These are phyloP conservation scores for Pangasius krempfi DNA, from an alignment of 2,797 vertebrate genomes.

Conservation along the genomic window DNA sequence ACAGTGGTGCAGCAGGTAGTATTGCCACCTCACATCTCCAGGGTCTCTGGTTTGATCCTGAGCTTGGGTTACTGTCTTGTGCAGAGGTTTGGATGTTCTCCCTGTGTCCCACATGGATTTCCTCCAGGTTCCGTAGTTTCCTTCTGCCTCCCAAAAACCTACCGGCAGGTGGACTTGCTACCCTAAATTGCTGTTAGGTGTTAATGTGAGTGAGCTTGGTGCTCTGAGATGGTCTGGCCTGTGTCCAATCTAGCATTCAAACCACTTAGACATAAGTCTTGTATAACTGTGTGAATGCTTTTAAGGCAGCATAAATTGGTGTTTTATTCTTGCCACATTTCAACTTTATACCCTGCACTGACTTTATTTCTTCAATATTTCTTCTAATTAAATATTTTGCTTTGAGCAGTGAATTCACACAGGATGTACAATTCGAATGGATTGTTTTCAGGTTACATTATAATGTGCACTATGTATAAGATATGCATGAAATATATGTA, in stretches of 20 bases:
- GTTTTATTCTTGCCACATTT: neutral
- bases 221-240: neutral
- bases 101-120: neutral
- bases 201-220: neutral
- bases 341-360: neutral
- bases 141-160: neutral
- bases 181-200: neutral
- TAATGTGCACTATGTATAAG: neutral
- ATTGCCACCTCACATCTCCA: no score
- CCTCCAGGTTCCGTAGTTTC: neutral
- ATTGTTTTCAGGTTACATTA: neutral
- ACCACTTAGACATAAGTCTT: neutral
- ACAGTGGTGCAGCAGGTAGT: neutral
- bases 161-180: no score
- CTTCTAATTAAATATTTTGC: neutral
- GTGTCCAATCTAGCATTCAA: neutral
- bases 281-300: neutral
- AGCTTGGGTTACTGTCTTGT: neutral
- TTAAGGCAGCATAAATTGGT: neutral
- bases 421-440: neutral
- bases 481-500: neutral
- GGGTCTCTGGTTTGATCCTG: neutral
- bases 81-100: neutral
- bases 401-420: neutral
- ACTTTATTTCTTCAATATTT: neutral